phyloP scores from a whole-genome alignment of 1,140 invertebrate genomes.

The Bombus sylvicola region DNA sequence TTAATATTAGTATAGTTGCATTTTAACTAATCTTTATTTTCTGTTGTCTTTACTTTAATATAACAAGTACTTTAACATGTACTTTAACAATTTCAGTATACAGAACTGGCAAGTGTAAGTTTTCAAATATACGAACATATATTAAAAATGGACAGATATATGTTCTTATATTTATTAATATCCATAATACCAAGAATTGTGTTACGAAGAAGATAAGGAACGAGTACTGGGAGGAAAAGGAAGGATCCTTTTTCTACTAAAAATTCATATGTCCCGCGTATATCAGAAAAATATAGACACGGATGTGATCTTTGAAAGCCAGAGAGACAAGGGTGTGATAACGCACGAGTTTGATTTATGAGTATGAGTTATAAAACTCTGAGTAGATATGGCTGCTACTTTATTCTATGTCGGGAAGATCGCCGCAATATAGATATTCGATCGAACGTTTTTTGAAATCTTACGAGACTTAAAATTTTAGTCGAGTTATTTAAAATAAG shows the following conservation, averaged over 20 bases:
- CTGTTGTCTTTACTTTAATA: too few species aligned
- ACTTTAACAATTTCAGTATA: not conserved
- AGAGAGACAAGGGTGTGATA: conserved; percentile 4
- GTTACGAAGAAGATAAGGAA: not conserved
- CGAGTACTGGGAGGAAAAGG: not conserved
- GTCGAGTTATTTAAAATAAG: not conserved
- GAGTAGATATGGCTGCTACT: not conserved
- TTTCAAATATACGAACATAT: not conserved
- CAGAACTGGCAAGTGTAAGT: not conserved
- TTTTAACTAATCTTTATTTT: not conserved
- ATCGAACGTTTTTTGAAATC: conserved; percentile 10
- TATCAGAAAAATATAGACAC: conserved; percentile 24
- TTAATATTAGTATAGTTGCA: not conserved
- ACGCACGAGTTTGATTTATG: conserved; percentile 47
- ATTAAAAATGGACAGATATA: not conserved
- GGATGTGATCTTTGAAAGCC: not conserved
- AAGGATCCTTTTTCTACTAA: not conserved
- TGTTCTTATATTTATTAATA: not conserved
- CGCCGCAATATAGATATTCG: conserved; percentile 18
- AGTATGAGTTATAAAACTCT: conserved; percentile 20
- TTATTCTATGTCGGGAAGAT: conserved; percentile 24
- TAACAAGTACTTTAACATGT: not conserved
- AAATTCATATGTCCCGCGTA: not conserved
- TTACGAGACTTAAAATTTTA: not conserved
- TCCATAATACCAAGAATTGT: not conserved